These are phyloP conservation scores for Diabrotica balteata DNA, from an alignment of 2,888 invertebrate species.

Conservation along the genomic window DNA sequence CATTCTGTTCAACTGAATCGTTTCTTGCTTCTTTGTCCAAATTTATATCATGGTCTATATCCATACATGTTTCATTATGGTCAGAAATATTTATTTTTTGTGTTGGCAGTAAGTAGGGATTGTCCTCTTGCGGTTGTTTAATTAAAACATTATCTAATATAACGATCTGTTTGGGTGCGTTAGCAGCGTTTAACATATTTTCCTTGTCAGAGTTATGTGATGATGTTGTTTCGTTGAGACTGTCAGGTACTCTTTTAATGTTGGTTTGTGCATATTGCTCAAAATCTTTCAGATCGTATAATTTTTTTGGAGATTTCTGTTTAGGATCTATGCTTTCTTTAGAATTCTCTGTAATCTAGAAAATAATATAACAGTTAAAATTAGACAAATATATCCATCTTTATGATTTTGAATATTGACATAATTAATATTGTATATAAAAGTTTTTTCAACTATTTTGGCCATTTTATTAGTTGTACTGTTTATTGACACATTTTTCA, in stretches of 20 bases:
- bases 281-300: constrained; percentile 30
- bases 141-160: constrained; percentile 11
- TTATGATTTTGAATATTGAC: too few relatives aligned
- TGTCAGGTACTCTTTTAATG: constrained; percentile 25
- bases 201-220: constrained; percentile 2
- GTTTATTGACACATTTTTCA: too few relatives aligned
- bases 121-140: background rate
- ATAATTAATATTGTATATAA: too few relatives aligned
- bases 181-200: background rate
- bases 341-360: too few relatives aligned
- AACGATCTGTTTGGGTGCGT: constrained; percentile 2
- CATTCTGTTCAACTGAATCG: background rate
- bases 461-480: too few relatives aligned
- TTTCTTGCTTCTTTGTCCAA: background rate
- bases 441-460: too few relatives aligned
- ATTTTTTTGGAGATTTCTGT: background rate
- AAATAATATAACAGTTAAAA: too few relatives aligned
- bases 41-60: background rate
- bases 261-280: constrained; percentile 34
- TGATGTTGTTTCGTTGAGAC: background rate
- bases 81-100: constrained; percentile 23
- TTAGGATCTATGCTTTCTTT: too few relatives aligned
- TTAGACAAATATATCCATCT: too few relatives aligned
- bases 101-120: constrained; percentile 23
- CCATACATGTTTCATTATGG: constrained; percentile 2